These are phyloP conservation scores for Notocelia uddmanniana DNA, from an alignment of 2,888 invertebrate species.

Conservation along the genomic window DNA sequence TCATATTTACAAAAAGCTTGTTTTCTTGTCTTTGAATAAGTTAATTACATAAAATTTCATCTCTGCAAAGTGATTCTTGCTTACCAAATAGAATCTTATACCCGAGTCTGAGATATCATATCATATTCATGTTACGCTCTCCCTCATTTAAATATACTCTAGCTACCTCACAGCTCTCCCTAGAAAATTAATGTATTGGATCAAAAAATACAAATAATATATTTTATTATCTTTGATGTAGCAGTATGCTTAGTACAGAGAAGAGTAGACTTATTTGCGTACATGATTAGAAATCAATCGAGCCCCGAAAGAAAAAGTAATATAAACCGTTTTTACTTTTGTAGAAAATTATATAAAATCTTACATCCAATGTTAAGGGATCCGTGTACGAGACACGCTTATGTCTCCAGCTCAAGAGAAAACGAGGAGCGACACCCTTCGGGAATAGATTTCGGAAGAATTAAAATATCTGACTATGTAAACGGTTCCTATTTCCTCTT, in stretches of 20 bases:
- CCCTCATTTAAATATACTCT: slow-evolving; percentile 5
- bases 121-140: not conserved
- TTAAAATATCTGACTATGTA: no score
- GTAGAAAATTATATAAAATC: no score
- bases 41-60: slow-evolving; percentile 24
- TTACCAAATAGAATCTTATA: slow-evolving; percentile 14
- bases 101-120: slow-evolving; percentile 11
- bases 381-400: no score
- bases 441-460: no score
- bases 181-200: slow-evolving; percentile 11
- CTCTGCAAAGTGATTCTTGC: slow-evolving; percentile 12
- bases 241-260: not conserved
- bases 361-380: not conserved
- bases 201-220: not conserved
- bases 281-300: not conserved
- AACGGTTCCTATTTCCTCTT: no score
- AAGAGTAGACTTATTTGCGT: not conserved
- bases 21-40: slow-evolving; percentile 7
- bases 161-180: slow-evolving; percentile 9
- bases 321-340: no score
- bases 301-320: not conserved
- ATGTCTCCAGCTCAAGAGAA: no score
- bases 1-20: slow-evolving; percentile 14
- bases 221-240: slow-evolving; percentile 4
- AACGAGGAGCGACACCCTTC: no score